Percentiles rank a stretch among this genome's conserved stretches.
Evolutionary conservation across 2,888 invertebrate genomes (phyloP).

Genomic region (Plusia festucae): DNA sequence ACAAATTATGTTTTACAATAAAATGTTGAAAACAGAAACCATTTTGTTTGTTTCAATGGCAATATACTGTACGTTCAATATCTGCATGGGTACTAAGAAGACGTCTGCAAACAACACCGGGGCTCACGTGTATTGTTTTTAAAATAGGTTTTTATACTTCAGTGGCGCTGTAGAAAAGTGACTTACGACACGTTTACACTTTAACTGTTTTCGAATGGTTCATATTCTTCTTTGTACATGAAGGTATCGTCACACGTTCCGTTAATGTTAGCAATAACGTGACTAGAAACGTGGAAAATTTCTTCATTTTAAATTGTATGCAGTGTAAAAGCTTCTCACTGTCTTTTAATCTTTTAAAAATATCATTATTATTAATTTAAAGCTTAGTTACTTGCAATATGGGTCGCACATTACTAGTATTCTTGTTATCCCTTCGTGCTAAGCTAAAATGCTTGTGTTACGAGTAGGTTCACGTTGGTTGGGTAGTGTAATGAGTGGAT

Average conservation of each 20-base stretch:
- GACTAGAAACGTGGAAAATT: neutral
- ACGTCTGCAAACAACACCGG: constrained; percentile 59
- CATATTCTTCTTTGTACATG: constrained; percentile 56
- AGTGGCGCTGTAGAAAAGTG: constrained; percentile 71
- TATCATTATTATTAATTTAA: too few relatives aligned
- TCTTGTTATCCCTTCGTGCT: too few relatives aligned
- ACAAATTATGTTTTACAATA: constrained; percentile 1
- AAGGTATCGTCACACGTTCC: constrained; percentile 23
- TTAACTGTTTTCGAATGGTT: constrained; percentile 65
- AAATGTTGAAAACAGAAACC: constrained; percentile 33
- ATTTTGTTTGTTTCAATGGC: constrained; percentile 53
- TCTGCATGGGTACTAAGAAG: constrained; percentile 60
- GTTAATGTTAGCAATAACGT: constrained; percentile 7
- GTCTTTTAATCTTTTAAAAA: too few relatives aligned
- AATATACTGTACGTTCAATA: constrained; percentile 71
- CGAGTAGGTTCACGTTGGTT: too few relatives aligned
- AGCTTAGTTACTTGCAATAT: too few relatives aligned
- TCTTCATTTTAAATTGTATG: neutral
- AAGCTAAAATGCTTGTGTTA: too few relatives aligned
- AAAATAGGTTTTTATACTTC: constrained; percentile 72
- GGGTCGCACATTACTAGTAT: too few relatives aligned
- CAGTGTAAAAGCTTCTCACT: neutral
- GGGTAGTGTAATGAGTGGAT: too few relatives aligned
- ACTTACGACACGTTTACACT: constrained; percentile 70
- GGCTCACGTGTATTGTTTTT: constrained; percentile 71